Evolutionary conservation across 1,140 invertebrate genomes (phyloP).

Genomic region (Dufourea novaeangliae): DNA sequence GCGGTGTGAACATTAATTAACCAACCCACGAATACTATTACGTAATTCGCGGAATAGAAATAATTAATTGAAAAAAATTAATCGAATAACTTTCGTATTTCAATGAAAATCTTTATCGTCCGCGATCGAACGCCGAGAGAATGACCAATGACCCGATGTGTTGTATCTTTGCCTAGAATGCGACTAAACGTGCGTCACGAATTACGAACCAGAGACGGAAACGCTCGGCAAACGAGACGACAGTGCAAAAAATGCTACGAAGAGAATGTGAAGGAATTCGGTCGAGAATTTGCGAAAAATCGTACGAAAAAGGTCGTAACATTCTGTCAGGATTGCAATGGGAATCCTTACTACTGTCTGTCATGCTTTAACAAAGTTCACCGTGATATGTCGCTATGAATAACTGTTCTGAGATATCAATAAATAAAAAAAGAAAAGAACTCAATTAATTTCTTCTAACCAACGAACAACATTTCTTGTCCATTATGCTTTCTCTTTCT

Average conservation of each 20-base stretch:
- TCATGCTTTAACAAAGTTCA: conserved; percentile 2
- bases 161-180: background rate
- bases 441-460: no score
- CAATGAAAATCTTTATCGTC: no score
- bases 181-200: background rate
- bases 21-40: no score
- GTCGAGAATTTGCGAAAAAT: conserved; percentile 4
- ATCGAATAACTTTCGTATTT: no score
- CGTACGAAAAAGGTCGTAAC: conserved; percentile 2
- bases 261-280: background rate
- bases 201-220: conserved; percentile 3
- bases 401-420: background rate
- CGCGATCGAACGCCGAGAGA: no score
- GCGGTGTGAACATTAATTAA: no score
- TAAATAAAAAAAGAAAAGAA: no score
- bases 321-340: background rate
- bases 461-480: no score
- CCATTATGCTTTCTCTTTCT: no score
- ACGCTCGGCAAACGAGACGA: background rate
- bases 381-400: background rate
- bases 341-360: conserved; percentile 1
- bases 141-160: background rate
- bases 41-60: no score
- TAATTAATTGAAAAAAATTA: no score
- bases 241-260: conserved; percentile 6